Evolutionary conservation across 2,113 vertebrate genomes (phyloP).

Genomic region (Psilopsiagon aymara): DNA sequence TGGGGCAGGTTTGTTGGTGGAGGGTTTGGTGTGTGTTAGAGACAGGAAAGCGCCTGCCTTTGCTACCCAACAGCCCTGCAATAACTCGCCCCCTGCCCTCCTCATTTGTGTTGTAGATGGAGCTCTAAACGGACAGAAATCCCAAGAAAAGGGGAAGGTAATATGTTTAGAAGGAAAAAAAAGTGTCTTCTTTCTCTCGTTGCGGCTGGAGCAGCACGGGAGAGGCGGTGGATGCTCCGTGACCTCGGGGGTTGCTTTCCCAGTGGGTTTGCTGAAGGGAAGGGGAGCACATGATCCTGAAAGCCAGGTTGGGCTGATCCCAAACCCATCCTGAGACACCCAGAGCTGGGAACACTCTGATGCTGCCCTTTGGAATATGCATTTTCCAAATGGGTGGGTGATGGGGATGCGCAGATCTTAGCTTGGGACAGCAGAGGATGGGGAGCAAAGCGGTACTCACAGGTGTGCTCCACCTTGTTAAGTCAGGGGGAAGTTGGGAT

Average conservation of each 20-base stretch:
- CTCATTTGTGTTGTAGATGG: neutral
- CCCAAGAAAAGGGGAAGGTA: neutral
- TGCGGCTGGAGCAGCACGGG: neutral
- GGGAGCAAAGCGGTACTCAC: neutral
- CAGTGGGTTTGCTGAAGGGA: neutral
- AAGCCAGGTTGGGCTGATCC: neutral
- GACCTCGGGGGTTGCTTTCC: neutral
- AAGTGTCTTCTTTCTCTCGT: neutral
- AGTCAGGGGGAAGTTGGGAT: neutral
- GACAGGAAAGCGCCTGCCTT: neutral
- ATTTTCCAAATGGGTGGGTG: neutral
- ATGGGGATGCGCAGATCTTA: neutral
- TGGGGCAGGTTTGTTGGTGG: neutral
- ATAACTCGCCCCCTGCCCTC: neutral
- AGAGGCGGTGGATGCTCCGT: neutral
- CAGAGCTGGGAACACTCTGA: accelerated
- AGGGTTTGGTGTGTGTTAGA: neutral
- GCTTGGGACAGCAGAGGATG: neutral
- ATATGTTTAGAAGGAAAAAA: neutral
- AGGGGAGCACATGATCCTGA: neutral
- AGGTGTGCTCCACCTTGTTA: neutral
- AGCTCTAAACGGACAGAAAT: neutral
- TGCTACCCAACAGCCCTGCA: neutral
- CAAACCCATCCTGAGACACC: neutral
- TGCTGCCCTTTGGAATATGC: neutral